phyloP scores from a whole-genome alignment of 2,797 vertebrate species.

The Melanotaenia maccullochi region DNA sequence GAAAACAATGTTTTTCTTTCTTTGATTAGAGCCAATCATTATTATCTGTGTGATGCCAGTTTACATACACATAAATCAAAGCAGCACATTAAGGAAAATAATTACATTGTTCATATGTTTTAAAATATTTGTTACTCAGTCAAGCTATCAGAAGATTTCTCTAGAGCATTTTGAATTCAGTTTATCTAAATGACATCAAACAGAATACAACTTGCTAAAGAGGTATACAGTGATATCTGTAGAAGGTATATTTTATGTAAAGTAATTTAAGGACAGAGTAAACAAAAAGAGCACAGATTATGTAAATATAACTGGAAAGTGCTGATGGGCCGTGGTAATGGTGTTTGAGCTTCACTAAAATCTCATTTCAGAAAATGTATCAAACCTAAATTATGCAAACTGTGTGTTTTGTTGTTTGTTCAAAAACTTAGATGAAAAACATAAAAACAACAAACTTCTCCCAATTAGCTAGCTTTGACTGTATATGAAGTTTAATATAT shows the following conservation, averaged over 20 bases:
- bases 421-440: background rate
- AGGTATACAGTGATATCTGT: background rate
- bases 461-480: background rate
- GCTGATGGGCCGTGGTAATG: background rate
- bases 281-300: background rate
- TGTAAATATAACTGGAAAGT: background rate
- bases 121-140: constrained; percentile 3
- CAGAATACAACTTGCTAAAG: background rate
- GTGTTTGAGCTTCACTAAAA: background rate
- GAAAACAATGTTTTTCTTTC: background rate
- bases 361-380: background rate
- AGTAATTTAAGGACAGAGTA: background rate
- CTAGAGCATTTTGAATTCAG: background rate
- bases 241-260: background rate
- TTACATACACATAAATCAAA: constrained; percentile 1
- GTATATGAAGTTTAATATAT: background rate
- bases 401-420: background rate
- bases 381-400: background rate
- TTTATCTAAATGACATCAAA: background rate
- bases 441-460: background rate
- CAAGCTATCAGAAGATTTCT: background rate
- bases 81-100: constrained; percentile 3
- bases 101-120: background rate
- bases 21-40: background rate
- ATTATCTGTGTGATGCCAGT: background rate